phyloP scores from a whole-genome alignment of 2,797 vertebrate genomes.

The Sternarchorhynchus goeldii region DNA sequence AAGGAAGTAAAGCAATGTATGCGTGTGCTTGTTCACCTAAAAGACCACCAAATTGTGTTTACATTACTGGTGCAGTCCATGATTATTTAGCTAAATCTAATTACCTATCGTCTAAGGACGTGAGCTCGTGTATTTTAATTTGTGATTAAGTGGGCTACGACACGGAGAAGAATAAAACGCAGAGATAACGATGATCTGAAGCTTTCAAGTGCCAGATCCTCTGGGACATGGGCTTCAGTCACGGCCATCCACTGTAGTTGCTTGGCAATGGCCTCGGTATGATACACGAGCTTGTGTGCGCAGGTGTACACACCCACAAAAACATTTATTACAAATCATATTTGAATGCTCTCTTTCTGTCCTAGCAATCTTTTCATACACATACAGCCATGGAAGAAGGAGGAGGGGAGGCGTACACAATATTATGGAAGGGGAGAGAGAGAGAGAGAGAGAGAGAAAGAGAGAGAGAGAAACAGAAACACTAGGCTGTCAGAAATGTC shows the following conservation, averaged over 20 bases:
- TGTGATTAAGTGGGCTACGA: constrained; percentile 4
- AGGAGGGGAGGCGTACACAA: not conserved
- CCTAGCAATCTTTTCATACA: constrained; percentile 22
- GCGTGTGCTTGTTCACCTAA: not conserved
- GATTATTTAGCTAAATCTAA: not conserved
- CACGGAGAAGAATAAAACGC: not conserved
- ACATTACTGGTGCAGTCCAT: not conserved
- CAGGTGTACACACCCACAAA: constrained; percentile 24
- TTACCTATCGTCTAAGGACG: no score
- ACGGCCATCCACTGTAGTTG: constrained; percentile 60
- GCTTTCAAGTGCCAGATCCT: not conserved
- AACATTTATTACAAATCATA: constrained; percentile 22
- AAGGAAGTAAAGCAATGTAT: not conserved
- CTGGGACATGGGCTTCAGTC: constrained; percentile 57
- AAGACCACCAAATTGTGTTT: constrained; percentile 6
- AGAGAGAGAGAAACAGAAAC: not conserved
- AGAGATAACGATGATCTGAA: constrained; percentile 8
- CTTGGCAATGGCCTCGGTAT: constrained; percentile 64
- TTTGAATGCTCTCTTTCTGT: not conserved
- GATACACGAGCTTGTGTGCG: constrained; percentile 6
- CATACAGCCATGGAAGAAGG: constrained; percentile 9
- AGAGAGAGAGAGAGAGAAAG: not conserved
- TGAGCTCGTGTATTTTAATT: not conserved
- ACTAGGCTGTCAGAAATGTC: not conserved
- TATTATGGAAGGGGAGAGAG: not conserved